Evolutionary conservation across 2,797 vertebrate genomes (phyloP), one percentile per base, ranked within the genome.

Genomic region (Morus bassanus): DNA sequence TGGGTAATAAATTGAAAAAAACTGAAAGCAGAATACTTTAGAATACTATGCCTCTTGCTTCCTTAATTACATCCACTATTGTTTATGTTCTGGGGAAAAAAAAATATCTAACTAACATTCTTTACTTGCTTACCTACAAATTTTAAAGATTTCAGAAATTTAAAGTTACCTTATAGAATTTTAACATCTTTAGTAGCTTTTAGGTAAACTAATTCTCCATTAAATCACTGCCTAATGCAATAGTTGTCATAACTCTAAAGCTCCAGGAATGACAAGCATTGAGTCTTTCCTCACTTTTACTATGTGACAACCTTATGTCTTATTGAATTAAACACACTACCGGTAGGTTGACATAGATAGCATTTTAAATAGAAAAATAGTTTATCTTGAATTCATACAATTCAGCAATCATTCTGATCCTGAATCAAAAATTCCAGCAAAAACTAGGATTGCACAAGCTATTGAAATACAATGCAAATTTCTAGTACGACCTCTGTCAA

Each of bases 401-500:
- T 89, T 94, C 84, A 93, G 57, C 39, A 83, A 45, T 76, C 70
- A 50, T 46, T 75, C 77, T 97, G 95, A 96, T 96, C 74, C 74
- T 8, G 41, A 91, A 87, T 75, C 87, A 95, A 96, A 91, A 96
- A 95, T 83, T 61, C 33, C 77, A 82, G 51, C 70, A 92, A 65
- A 65, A 97, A 83, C 57, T 76, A 97, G 65, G 35, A 57, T 27
- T 84, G 50, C 59, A 88, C 39, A 92, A 91, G 46, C 65, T 85
- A 84, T n/a, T 96, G 91, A 97, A 97, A 85, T 43, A 54, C 64
- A 68, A 41, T 72, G 61, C 91, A 72, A 83, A 91, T 95, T 85
- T 94, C 93, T 94, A 94, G 94, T 70, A 73, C 46, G 60, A 37
- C 54, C 91, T 93, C 89, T 90, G 82, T 89, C 89, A 97, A 89